Conservation (phyloP, 2,113 vertebrate genomes). For the Athene noctua region DNA sequence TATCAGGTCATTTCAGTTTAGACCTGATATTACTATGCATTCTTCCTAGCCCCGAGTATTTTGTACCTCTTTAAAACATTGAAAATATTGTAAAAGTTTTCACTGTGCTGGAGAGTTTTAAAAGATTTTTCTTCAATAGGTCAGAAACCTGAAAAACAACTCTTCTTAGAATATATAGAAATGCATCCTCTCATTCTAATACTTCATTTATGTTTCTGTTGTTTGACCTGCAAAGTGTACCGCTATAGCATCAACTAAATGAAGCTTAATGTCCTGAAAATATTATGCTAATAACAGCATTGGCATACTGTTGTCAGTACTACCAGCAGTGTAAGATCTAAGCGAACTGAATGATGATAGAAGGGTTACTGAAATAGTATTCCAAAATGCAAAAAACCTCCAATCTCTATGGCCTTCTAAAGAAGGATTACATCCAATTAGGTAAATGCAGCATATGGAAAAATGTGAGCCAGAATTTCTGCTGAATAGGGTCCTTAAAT, state of each 20-base stretch:
- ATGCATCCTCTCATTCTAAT: not conserved
- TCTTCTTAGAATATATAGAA: not conserved
- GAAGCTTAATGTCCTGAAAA: not conserved
- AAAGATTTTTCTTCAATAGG: not conserved
- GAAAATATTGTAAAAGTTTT: not conserved
- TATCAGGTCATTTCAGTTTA: not conserved
- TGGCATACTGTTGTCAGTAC: not conserved
- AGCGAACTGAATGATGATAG: not conserved
- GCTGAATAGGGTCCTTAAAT: constrained; percentile 76
- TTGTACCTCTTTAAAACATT: not conserved
- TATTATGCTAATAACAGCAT: fast-evolving
- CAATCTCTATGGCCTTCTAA: not conserved
- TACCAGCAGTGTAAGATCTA: not conserved
- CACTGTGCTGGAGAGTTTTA: not conserved
- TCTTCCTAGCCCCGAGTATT: not conserved
- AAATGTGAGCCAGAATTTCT: constrained; percentile 52
- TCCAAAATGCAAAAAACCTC: not conserved
- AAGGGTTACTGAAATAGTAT: not conserved
- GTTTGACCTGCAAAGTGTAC: not conserved
- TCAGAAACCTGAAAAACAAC: not conserved
- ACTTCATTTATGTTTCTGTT: not conserved
- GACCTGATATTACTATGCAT: not conserved
- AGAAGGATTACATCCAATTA: not conserved
- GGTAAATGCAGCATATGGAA: not conserved
- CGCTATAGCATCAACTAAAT: not conserved